Evolutionary conservation across 2,888 invertebrate genomes (phyloP), one percentile per base, ranked within the genome.

Genomic region (Nymphalis urticae): DNA sequence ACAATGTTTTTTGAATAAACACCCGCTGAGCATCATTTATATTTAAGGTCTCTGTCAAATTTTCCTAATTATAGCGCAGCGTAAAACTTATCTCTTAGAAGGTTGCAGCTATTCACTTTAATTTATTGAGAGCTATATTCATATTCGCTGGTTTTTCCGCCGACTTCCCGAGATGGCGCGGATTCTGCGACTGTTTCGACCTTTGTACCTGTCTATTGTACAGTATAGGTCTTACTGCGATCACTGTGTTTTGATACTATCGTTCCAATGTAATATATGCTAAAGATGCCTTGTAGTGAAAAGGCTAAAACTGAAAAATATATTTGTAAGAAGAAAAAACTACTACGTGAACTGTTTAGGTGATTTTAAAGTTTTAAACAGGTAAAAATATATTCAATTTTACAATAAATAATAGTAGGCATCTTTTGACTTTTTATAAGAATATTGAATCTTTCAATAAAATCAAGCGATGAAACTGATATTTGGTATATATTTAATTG

Each of bases 181-280:
- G 75, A 75, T 77, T 77, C 79, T 78, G 74, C 79, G 79, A 77
- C 82, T 81, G 81, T 84, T 85, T 85, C 82, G 79, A 81, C 80
- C 80, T 82, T 82, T 84, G 84, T 85, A 86, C 85, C 83, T 83
- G 80, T 77, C 79, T 80, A 84, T 87, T 87, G 83, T 85, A 73
- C 67, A 32, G 65, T 72, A 66, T 19, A 70, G 70, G 48, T 71
- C 64, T 51, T 72, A 74, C 17, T 47, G 54, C 48, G 75, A 75
- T 53, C 32, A 42, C 67, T 47, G 54, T 3, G 66, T 79, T 71
- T 84, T 86, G 84, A 83, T 83, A 81, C 71, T 80, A 42, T 58
- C n/a, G 19, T 54, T 27, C 1, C 53, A 27, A 54, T 5, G 16
- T 8, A 7, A 17, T 16, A 51, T 21, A 19, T 32, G 27, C 27